Base-by-base conservation (phyloP, 2,797 vertebrate species). In the Ibycter americanus region DNA sequence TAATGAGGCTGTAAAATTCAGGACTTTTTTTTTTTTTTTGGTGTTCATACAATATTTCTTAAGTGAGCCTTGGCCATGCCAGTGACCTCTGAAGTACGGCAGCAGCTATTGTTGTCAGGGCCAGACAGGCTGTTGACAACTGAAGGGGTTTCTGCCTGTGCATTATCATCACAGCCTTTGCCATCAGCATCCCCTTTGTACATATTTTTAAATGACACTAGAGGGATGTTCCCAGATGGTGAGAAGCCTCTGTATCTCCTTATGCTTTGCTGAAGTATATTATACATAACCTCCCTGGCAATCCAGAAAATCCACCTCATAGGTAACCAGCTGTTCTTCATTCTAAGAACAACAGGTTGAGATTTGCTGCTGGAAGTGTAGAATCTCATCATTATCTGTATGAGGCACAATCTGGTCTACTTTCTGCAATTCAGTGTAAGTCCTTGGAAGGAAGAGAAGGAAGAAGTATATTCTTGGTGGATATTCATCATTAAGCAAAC, bases 1-100 rank as follows among this genome's bases (percentile, higher is more conserved):
- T 26, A 92, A 90, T 27, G 83, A 92, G 65, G 72, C 89, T 89
- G 71, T 89, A 61, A 87, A 94, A 94, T 89, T 67, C 79, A 81
- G 72, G 80, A 21, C 40, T 73, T 1, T 47, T 83, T 51, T 47
- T 73, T 1, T 47, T 83, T 51, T 47, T 9, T 21, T 11, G 21
- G 1, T 38, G 20, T 78, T 93, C 56, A 9, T 67, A 22, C 67
- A 65, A 0, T 65, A 25, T 91, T 90, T 87, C 56, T 67, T 12
- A 34, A 78, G 78, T 16, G 55, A 92, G 78, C 71, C 55, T 73
- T 84, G 83, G 71, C 65, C 3, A 4, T 89, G 40, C 47, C 42
- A 11, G 29, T 83, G 92, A 93, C 92, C 95, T 80, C 74, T 73
- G 80, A 68, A 47, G 38, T 76, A 4, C 27, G 44, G 42, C 76